Percentiles rank a stretch among this genome's conserved stretches.
Evolutionary conservation across 2,888 invertebrate species (phyloP).

Genomic region (Podotricha telesiphe): DNA sequence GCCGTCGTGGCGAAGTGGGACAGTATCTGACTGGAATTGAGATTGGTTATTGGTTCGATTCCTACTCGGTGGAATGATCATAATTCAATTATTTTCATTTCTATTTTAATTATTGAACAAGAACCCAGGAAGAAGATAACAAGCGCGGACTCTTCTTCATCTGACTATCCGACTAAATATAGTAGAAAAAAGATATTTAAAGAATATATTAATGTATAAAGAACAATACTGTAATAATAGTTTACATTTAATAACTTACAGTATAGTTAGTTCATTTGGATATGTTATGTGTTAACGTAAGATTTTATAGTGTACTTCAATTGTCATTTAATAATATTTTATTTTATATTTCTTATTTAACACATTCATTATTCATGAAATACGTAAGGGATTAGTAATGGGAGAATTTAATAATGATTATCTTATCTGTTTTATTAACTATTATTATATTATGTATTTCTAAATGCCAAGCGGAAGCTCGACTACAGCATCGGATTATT

Average conservation of each 20-base stretch:
- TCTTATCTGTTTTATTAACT: slow-evolving; percentile 1
- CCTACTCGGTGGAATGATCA: too few relatives aligned
- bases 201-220: neutral
- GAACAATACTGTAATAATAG: neutral
- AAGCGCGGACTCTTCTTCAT: too few relatives aligned
- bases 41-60: too few relatives aligned
- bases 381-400: slow-evolving; percentile 2
- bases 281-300: neutral
- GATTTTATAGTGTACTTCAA: slow-evolving; percentile 2
- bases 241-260: neutral
- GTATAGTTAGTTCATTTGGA: neutral
- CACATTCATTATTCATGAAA: neutral
- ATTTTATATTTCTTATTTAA: neutral
- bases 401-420: slow-evolving; percentile 5
- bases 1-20: too few relatives aligned
- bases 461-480: neutral
- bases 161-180: too few relatives aligned
- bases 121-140: too few relatives aligned
- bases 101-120: too few relatives aligned
- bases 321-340: neutral
- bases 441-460: too few relatives aligned
- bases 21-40: too few relatives aligned
- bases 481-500: neutral
- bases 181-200: too few relatives aligned
- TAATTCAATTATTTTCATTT: too few relatives aligned